phyloP scores from a whole-genome alignment of 1,140 invertebrate genomes.

The Rhagoletis pomonella region DNA sequence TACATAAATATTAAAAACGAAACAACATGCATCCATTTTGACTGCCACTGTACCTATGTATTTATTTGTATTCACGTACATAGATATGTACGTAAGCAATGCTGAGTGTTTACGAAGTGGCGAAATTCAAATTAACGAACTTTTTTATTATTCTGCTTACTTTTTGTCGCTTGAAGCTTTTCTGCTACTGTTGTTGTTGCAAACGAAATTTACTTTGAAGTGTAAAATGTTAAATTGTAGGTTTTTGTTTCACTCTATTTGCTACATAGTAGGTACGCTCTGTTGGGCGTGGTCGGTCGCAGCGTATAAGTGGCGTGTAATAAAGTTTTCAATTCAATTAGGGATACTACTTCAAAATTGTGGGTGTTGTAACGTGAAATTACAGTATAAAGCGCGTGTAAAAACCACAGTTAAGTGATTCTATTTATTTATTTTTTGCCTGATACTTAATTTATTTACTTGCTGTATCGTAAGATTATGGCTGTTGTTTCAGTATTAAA shows the following conservation, averaged over 20 bases:
- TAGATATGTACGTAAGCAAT: background rate
- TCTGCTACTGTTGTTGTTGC: background rate
- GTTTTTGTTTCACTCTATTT: background rate
- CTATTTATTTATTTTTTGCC: no score
- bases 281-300: background rate
- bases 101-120: slow-evolving; percentile 35
- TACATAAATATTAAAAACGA: no score
- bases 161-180: background rate
- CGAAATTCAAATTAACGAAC: slow-evolving; percentile 44
- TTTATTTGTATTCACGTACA: background rate
- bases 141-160: slow-evolving; percentile 26
- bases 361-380: background rate
- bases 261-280: background rate
- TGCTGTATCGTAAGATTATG: no score
- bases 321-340: slow-evolving; percentile 38
- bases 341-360: background rate
- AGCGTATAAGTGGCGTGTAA: background rate
- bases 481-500: no score
- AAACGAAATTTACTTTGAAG: slow-evolving; percentile 3
- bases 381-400: background rate
- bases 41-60: no score
- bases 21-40: no score
- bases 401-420: no score
- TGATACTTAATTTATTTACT: no score
- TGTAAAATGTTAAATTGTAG: slow-evolving; percentile 12